Percentiles rank a stretch among this genome's conserved stretches.
These are phyloP conservation scores for Pectinophora gossypiella DNA, from an alignment of 1,140 invertebrate genomes.

Conservation along the genomic window DNA sequence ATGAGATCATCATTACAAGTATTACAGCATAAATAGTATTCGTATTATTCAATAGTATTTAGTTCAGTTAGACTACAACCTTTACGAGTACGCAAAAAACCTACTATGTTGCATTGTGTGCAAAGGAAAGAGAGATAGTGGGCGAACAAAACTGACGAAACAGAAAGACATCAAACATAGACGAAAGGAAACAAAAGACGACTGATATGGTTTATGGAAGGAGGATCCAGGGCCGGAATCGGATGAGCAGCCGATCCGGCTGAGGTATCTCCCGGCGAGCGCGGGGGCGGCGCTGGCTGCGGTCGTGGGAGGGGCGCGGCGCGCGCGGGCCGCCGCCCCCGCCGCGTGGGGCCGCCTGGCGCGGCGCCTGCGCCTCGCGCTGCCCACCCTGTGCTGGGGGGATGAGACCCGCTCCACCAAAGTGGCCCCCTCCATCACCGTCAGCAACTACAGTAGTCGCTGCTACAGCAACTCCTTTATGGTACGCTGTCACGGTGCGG, in stretches of 20 bases:
- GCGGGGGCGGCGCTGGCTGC: constrained; percentile 38
- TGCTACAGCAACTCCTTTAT: constrained; percentile 55
- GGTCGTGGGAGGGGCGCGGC: constrained; percentile 23
- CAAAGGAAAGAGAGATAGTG: too few species aligned
- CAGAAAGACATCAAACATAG: too few species aligned
- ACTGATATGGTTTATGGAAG: not conserved
- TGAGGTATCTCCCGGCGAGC: constrained; percentile 43
- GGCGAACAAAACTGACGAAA: too few species aligned
- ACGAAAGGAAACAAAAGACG: too few species aligned
- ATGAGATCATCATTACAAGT: too few species aligned
- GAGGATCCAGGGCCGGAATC: constrained; percentile 19
- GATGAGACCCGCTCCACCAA: constrained; percentile 31
- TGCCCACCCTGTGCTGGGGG: constrained; percentile 44
- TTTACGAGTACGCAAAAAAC: too few species aligned
- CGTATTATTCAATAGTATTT: too few species aligned
- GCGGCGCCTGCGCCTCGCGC: constrained; percentile 29
- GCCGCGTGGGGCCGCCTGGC: constrained; percentile 27
- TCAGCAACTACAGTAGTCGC: constrained; percentile 34
- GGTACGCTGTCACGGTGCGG: constrained; percentile 59
- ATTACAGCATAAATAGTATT: too few species aligned
- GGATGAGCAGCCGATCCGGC: constrained; percentile 32
- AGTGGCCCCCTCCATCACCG: constrained; percentile 47
- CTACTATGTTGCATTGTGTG: too few species aligned
- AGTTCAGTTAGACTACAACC: too few species aligned
- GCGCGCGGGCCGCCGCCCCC: constrained; percentile 18